Evolutionary conservation across 2,797 vertebrate species (phyloP).

Genomic region (Denticeps clupeoides): DNA sequence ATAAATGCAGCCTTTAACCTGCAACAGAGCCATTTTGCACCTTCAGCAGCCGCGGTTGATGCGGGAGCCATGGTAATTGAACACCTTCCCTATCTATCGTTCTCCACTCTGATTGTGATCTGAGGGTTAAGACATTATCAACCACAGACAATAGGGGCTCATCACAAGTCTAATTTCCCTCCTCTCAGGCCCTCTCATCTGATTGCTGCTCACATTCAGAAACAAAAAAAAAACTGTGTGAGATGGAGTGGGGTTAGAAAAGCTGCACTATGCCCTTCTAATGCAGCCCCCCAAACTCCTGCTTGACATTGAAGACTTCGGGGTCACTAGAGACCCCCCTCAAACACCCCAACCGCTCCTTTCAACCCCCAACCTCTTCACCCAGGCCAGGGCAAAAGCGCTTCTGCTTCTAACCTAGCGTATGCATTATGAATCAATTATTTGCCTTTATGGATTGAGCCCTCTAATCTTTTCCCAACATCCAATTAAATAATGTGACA

Average conservation of each 20-base stretch:
- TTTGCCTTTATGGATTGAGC: constrained; percentile 40
- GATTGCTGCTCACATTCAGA: constrained; percentile 22
- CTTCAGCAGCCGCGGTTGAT: no score
- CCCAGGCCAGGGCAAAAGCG: constrained; percentile 14
- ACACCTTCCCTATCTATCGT: no score
- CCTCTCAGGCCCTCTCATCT: constrained; percentile 17
- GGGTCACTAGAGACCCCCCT: not conserved
- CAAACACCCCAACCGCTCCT: not conserved
- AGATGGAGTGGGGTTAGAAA: no score
- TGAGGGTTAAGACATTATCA: constrained; percentile 14
- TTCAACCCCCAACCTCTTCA: constrained; percentile 5
- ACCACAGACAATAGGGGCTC: constrained; percentile 23
- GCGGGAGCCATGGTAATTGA: no score
- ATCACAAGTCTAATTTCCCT: constrained; percentile 25
- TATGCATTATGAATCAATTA: constrained; percentile 52
- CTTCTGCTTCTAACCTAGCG: constrained; percentile 19
- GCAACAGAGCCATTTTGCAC: no score
- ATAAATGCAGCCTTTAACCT: no score
- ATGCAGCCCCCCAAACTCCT: no score
- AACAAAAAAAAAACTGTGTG: no score
- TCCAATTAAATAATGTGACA: constrained; percentile 41
- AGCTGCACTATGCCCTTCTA: no score
- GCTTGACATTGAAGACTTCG: constrained; percentile 1
- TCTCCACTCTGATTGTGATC: constrained; percentile 29
- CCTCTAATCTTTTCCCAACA: constrained; percentile 40